Evolutionary conservation across 2,797 vertebrate genomes (phyloP).

Genomic region (Chrysocyon brachyurus): DNA sequence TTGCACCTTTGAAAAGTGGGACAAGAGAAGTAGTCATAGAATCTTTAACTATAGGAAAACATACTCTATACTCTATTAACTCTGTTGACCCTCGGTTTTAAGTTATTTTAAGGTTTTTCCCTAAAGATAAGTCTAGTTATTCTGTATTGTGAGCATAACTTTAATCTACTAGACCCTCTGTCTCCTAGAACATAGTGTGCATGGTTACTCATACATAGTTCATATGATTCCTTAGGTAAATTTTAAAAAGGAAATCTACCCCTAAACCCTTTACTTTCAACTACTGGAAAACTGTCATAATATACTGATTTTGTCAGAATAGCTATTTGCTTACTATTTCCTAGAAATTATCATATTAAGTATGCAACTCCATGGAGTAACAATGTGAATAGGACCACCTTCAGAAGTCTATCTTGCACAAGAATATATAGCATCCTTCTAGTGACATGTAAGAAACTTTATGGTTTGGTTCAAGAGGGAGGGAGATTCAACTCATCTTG

Average conservation of each 20-base stretch:
- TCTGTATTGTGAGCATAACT: background rate
- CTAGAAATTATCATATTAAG: background rate
- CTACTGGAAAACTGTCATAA: background rate
- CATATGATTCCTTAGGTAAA: background rate
- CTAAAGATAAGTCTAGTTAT: background rate
- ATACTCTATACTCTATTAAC: background rate
- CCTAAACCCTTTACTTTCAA: background rate
- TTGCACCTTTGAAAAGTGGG: background rate
- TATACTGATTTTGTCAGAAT: background rate
- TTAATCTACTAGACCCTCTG: background rate
- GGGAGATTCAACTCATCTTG: background rate
- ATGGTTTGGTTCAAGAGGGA: background rate
- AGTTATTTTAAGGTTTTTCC: background rate
- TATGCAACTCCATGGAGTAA: background rate
- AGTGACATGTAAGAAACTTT: background rate
- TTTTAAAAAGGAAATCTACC: background rate
- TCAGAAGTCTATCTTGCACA: background rate
- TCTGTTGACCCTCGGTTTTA: background rate
- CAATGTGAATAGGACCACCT: background rate
- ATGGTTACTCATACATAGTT: background rate
- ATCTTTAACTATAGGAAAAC: background rate
- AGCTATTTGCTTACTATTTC: background rate
- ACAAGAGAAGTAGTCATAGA: background rate
- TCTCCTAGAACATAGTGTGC: background rate
- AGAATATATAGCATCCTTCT: background rate